Evolutionary conservation across 2,113 vertebrate species (phyloP), one percentile per base, ranked within the genome.

Genomic region (Podocnemis expansa): DNA sequence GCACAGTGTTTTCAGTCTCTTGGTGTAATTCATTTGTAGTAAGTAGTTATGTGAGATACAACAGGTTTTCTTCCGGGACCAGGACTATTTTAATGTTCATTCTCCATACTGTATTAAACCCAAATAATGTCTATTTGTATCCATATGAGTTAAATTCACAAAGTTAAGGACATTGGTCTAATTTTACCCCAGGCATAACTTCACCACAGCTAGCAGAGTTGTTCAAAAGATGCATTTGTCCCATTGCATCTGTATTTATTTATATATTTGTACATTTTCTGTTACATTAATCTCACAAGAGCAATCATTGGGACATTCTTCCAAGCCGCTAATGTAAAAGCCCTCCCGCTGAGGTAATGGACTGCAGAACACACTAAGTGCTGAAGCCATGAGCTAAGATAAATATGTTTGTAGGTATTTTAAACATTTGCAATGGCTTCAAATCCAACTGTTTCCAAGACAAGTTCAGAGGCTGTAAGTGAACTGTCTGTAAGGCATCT

Each of bases 401-500:
- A 91, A 88, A 82, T 85, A 81, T 1, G 43, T 85, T 84, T 0
- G 0, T 21, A 86, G 51, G 45, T 84, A 93, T 90, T 94, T 87
- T 75, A 89, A 86, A 91, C 89, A 76, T 34, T 82, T 51, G 52
- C 84, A 60, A 54, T 82, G 73, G 5, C 78, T 94, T 16, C 2
- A 93, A 87, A 95, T 87, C 38, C 87, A 84, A 22, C 81, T 49
- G n/a, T 83, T 94, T 73, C 67, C 79, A 83, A 88, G 52, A 75
- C 1, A 1, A 73, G 38, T 54, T 89, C 83, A 82, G 54, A 38
- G 55, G 16, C 90, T 79, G 67, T 49, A 58, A 0, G 1, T 84
- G 41, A 60, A 80, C 54, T 49, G 67, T 45, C 92, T 60, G 25
- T 80, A 80, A 93, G 79, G 82, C 56, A 84, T 58, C 84, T 89